These are phyloP conservation scores for Nephotettix cincticeps DNA, from an alignment of 1,140 invertebrate species.

Conservation along the genomic window DNA sequence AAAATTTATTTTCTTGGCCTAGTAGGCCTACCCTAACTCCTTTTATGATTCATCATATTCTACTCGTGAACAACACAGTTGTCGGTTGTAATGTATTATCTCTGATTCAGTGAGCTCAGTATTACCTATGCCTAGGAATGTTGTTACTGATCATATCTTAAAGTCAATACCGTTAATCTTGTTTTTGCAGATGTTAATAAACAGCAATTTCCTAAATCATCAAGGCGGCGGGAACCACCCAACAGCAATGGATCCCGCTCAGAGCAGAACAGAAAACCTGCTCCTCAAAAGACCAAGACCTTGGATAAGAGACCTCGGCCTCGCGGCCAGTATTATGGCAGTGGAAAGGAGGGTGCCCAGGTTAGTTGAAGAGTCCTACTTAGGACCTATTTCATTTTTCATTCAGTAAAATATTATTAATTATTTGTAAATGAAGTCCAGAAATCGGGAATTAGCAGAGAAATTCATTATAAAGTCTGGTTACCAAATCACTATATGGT, in stretches of 20 bases:
- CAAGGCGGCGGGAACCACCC: constrained; percentile 61
- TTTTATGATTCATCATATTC: background rate
- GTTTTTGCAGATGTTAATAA: constrained; percentile 54
- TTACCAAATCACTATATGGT: too few species aligned
- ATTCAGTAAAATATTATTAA: too few species aligned
- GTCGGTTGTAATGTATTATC: background rate
- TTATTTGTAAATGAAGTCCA: too few species aligned
- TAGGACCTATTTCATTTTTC: too few species aligned
- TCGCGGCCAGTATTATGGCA: constrained; percentile 62
- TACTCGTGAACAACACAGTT: background rate
- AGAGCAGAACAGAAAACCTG: constrained; percentile 61
- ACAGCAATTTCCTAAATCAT: constrained; percentile 62
- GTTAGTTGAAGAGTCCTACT: too few species aligned
- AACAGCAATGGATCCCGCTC: constrained; percentile 55
- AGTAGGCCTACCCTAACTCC: too few species aligned
- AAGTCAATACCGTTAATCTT: constrained; percentile 29
- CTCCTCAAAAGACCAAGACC: constrained; percentile 60
- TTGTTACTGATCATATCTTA: background rate
- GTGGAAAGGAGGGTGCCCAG: constrained; percentile 72
- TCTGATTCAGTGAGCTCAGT: background rate
- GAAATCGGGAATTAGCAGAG: too few species aligned
- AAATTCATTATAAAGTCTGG: too few species aligned
- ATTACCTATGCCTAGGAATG: background rate
- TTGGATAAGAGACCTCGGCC: constrained; percentile 75
- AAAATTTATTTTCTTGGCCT: too few species aligned